Conservation (phyloP, 2,797 vertebrate genomes). For the Capromys pilorides region DNA sequence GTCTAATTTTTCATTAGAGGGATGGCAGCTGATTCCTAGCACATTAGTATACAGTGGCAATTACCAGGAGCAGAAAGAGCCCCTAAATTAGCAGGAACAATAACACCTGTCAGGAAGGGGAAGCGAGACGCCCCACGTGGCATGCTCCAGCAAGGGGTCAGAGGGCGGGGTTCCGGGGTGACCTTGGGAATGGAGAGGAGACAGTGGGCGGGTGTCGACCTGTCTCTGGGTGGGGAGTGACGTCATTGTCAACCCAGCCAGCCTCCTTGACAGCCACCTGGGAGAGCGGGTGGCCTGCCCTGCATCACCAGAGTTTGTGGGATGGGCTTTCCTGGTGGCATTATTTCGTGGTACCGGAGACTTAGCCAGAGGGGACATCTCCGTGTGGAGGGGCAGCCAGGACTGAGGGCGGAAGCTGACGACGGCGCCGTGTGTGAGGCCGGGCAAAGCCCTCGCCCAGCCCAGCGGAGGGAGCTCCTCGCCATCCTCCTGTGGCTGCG, state of each 20-base stretch:
- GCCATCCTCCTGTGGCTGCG: fast-evolving
- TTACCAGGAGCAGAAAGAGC: slow-evolving; percentile 68
- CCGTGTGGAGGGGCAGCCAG: not conserved
- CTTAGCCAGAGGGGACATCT: fast-evolving
- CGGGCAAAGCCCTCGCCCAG: not conserved
- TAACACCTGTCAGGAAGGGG: slow-evolving; percentile 60
- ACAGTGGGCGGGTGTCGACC: too few species aligned
- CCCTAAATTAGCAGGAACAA: slow-evolving; percentile 67
- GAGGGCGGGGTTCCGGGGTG: not conserved
- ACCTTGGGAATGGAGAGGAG: slow-evolving; percentile 44
- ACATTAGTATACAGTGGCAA: slow-evolving; percentile 69
- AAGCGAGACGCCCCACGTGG: not conserved
- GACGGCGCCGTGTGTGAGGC: fast-evolving
- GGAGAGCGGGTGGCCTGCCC: not conserved
- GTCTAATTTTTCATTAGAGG: slow-evolving; percentile 74
- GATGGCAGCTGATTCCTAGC: slow-evolving; percentile 63
- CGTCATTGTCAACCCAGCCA: fast-evolving
- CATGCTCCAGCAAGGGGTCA: not conserved
- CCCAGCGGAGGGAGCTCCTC: fast-evolving
- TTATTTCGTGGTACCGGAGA: not conserved
- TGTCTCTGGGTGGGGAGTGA: not conserved
- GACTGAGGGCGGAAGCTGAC: not conserved
- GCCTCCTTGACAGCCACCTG: not conserved
- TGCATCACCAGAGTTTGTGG: not conserved
- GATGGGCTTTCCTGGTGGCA: not conserved